These are phyloP conservation scores for Stegophylla sp. DNA, from an alignment of 2,888 invertebrate species.

Conservation along the genomic window DNA sequence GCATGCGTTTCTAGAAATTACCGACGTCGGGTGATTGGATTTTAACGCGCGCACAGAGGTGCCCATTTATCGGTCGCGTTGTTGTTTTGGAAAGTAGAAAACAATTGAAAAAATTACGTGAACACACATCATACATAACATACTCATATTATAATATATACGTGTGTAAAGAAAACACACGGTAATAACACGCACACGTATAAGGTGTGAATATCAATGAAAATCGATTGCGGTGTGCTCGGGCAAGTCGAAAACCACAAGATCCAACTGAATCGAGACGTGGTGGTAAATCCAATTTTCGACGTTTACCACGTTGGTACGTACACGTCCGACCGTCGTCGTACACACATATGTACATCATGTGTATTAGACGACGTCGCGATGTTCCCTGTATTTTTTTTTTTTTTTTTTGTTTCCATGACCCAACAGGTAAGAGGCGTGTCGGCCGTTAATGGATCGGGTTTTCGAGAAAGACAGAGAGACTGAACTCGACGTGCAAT, in stretches of 20 bases:
- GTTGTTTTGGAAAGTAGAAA: conserved; percentile 7
- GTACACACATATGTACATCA: not conserved
- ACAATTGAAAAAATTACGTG: too few species aligned
- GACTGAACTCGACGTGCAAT: conserved; percentile 4
- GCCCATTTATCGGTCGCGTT: not conserved
- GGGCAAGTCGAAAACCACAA: conserved; percentile 44
- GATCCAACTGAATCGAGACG: not conserved
- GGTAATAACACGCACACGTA: not conserved
- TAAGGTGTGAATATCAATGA: conserved; percentile 35
- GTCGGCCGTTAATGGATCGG: conserved; percentile 56
- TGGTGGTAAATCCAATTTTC: conserved; percentile 53
- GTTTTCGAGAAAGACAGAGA: conserved; percentile 48
- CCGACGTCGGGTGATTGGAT: too few species aligned
- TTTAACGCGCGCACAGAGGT: not conserved
- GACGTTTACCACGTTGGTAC: conserved; percentile 47
- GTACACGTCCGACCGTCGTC: not conserved
- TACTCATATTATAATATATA: too few species aligned
- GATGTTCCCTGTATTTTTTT: conserved; percentile 4
- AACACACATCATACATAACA: too few species aligned
- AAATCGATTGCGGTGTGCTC: conserved; percentile 42
- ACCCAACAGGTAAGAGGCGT: conserved; percentile 49
- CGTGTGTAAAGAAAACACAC: not conserved
- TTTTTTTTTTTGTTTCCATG: conserved; percentile 40
- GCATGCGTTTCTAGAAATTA: too few species aligned
- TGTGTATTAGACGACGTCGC: not conserved